phyloP scores from a whole-genome alignment of 2,797 vertebrate genomes.

The Chelon auratus region DNA sequence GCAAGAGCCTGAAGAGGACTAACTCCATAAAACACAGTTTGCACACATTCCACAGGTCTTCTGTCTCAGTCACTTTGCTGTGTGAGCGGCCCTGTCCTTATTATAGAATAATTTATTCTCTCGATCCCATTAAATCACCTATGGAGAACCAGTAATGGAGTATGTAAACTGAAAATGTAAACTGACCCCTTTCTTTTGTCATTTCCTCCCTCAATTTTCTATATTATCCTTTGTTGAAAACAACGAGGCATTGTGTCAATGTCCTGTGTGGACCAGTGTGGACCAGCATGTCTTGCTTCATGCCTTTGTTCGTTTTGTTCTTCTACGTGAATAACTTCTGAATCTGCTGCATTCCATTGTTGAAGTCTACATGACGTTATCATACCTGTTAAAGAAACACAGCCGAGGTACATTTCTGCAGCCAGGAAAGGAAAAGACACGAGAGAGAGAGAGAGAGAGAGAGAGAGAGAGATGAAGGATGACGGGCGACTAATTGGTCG shows the following conservation, averaged over 20 bases:
- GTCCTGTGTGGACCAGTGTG: not conserved
- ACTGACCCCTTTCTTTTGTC: not conserved
- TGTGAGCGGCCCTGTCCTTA: not conserved
- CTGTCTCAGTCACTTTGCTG: no score
- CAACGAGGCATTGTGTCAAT: not conserved
- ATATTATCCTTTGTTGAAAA: no score
- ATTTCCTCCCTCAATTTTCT: not conserved
- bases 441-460: constrained; percentile 46
- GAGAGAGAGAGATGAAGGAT: constrained; percentile 51
- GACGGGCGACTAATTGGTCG: constrained; percentile 73
- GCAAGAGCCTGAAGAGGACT: not conserved
- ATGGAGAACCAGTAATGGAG: not conserved
- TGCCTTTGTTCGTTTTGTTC: constrained; percentile 5
- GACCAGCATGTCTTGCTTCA: not conserved
- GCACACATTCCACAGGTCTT: not conserved
- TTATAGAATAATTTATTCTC: not conserved
- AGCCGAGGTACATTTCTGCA: constrained; percentile 35
- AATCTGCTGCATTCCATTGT: not conserved
- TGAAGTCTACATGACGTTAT: constrained; percentile 24
- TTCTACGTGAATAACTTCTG: not conserved
- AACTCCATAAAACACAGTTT: not conserved
- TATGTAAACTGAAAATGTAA: not conserved
- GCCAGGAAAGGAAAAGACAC: constrained; percentile 35
- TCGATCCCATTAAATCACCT: not conserved
- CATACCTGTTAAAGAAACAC: constrained; percentile 14